phyloP scores from a whole-genome alignment of 2,113 vertebrate species.

The Elanoides forficatus region DNA sequence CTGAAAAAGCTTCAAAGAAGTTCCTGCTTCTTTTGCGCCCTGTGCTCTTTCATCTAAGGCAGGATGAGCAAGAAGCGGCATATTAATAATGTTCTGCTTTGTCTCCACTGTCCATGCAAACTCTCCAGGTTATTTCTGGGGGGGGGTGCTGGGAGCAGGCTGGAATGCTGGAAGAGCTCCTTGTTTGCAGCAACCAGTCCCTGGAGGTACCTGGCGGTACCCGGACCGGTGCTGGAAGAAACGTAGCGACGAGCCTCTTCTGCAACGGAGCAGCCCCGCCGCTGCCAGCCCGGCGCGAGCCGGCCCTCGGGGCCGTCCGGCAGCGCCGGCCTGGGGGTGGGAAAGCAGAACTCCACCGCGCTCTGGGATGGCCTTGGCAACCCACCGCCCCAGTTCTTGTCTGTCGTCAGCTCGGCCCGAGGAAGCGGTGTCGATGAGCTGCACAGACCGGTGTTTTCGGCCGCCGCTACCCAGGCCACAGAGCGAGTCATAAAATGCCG shows the following conservation, averaged over 20 bases:
- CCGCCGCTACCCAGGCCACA: neutral
- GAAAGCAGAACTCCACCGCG: neutral
- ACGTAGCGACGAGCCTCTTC: neutral
- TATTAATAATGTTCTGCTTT: neutral
- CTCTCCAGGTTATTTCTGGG: neutral
- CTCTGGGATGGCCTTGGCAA: neutral
- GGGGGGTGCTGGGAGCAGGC: neutral
- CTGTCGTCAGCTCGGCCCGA: neutral
- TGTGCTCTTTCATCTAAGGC: neutral
- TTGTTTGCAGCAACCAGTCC: neutral
- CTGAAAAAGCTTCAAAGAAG: neutral
- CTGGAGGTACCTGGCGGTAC: neutral
- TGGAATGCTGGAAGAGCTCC: neutral
- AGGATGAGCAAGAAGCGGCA: neutral
- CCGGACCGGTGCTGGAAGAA: neutral
- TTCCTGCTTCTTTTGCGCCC: neutral
- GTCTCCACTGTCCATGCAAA: neutral
- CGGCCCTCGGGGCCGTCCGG: neutral
- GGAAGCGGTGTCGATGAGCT: neutral
- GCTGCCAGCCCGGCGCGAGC: neutral
- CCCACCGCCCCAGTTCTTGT: neutral
- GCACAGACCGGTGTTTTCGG: neutral
- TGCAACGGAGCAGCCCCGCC: neutral
- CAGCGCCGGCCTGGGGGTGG: neutral
- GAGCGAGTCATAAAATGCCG: neutral